Base-by-base conservation (phyloP, 2,797 vertebrate species). In the Lacerta viridis region DNA sequence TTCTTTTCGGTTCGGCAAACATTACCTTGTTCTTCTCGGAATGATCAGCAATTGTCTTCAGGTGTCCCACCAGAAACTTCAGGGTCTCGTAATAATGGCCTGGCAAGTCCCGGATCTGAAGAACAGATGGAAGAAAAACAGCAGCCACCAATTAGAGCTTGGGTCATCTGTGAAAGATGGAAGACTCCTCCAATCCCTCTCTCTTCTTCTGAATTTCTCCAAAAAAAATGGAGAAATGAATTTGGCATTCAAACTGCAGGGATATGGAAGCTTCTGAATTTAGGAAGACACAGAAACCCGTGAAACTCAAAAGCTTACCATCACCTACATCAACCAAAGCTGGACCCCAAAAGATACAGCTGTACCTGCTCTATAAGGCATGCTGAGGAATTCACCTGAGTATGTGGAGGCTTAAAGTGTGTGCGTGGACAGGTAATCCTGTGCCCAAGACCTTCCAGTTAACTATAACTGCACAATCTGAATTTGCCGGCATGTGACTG, bases 1-100 rank as follows among this genome's bases (percentile, higher is more conserved):
- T 59, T 68, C 4, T 10, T 10, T 17, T 15, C 17, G 46, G 36
- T 29, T 78, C 36, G 3, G 5, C 5, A 20, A 13, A 5, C 0
- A 0, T 20, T 90, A 99, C 99, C 98, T 99, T 99, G 96, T 99
- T 99, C 94, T 99, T 99, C 91, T 99, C 99, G 0, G 98, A 98
- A 95, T 97, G 96, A 94, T 99, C 99, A 0, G 99, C 99, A 0
- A 99, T 98, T 10, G 98, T 99, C 95, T 99, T 99, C 93, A 99
- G 96, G 91, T 99, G 99, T 69, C 97, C 96, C 66, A 99, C 97
- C 88, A 99, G 95, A 96, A 99, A 99, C 93, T 99, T 99, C 88
- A 99, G 96, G 0, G 99, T 99, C 96, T 99, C 98, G 2, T 98
- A 99, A 92, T 99, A 99, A 94, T 99, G 96, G 93, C 98, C 98